Percentiles rank a stretch among this genome's conserved stretches.
Evolutionary conservation across 2,113 vertebrate genomes (phyloP).

Genomic region (Cyanistes caeruleus): DNA sequence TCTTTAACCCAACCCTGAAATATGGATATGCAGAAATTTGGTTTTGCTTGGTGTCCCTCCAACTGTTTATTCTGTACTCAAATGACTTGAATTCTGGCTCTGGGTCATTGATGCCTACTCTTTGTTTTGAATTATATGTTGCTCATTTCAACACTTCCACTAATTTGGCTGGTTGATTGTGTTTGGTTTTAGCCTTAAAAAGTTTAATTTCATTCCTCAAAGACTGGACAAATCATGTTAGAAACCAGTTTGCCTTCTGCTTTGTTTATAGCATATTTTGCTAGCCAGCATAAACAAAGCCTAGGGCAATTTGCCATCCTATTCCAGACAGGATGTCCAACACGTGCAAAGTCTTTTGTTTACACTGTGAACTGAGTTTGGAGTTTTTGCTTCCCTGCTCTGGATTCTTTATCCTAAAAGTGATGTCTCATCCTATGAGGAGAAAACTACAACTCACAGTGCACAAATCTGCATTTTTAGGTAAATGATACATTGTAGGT

Average conservation of each 20-base stretch:
- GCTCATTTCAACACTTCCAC: neutral
- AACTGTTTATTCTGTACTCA: neutral
- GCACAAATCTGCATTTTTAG: neutral
- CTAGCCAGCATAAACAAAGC: conserved; percentile 9
- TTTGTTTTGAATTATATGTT: neutral
- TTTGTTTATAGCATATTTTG: conserved; percentile 1
- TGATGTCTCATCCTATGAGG: neutral
- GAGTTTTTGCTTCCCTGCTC: neutral
- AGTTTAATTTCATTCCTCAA: neutral
- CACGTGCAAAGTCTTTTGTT: neutral
- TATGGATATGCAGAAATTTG: neutral
- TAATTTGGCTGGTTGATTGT: neutral
- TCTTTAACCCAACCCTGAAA: neutral
- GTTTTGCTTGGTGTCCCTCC: neutral
- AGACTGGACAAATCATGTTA: neutral
- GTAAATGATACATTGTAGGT: neutral
- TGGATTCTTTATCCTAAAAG: neutral
- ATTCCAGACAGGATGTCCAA: conserved; percentile 11
- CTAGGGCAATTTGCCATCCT: neutral
- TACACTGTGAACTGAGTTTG: neutral
- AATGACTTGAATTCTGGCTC: neutral
- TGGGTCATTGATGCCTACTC: neutral
- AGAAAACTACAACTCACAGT: neutral
- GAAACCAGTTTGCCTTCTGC: neutral
- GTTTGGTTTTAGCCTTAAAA: neutral